Base-by-base conservation (phyloP, 2,888 invertebrate genomes). In the Venustoraphidia nigricollis region DNA sequence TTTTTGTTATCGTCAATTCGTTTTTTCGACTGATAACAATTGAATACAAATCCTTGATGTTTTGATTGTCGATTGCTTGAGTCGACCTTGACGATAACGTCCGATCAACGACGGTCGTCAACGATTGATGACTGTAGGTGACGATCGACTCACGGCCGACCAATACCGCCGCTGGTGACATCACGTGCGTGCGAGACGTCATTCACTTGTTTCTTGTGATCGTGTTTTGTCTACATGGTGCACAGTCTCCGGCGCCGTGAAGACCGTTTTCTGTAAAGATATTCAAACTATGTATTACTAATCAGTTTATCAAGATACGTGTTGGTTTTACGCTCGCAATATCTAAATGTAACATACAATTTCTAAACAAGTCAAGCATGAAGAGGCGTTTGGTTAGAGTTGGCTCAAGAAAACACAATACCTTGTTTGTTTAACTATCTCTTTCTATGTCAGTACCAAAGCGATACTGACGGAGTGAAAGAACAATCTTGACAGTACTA, bases 1-100 rank as follows among this genome's bases (percentile, higher is more conserved):
- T 38, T 38, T 55, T 56, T 10, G 56, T 37, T 42, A 47, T 37
- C n/a, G 37, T 47, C 35, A 47, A 37, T 27, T 47, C 42, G n/a
- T 43, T 10, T 37, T 47, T 47, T 11, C 47, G 42, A 27, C 35
- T 42, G 13, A 47, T 43, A 27, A 37, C 43, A 10, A 47, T 27
- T 17, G 47, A 47, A 36, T 43, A 47, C 10, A 43, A n/a, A 44
- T 51, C 27, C 36, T 47, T 45, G 35, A 39, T 51, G 49, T 40
- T 50, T 48, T 11, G 51, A 10, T 47, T 46, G 39, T 42, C 50
- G 5, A 52, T 41, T 34, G 38, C 14, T 39, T 27, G 27, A 8
- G 42, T 34, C 6, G 27, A 27, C 4, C 42, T 27, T 42, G 38
- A 14, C n/a, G 39, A 46, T 34, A 46, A 13, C 6, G 43, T n/a